Evolutionary conservation across 1,140 invertebrate species (phyloP).

Genomic region (Octopus bimaculoides): DNA sequence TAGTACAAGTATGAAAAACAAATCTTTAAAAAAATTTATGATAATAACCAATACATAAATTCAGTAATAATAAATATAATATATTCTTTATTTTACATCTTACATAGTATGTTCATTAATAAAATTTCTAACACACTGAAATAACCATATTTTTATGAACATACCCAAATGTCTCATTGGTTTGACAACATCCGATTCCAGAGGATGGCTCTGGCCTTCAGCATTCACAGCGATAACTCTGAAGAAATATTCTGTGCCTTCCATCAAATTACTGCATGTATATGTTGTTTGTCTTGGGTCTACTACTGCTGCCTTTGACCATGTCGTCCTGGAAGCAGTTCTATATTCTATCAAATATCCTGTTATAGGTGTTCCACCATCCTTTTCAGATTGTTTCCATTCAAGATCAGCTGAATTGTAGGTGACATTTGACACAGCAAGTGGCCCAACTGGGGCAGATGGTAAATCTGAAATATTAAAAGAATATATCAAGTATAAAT

Average conservation of each 20-base stretch:
- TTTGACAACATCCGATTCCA: slow-evolving; percentile 83
- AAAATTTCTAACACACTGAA: too few relatives aligned
- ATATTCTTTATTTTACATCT: too few relatives aligned
- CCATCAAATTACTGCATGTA: slow-evolving; percentile 33
- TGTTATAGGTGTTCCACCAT: slow-evolving; percentile 47
- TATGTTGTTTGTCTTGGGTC: slow-evolving; percentile 58
- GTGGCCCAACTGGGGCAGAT: slow-evolving; percentile 80
- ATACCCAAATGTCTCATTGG: slow-evolving; percentile 66
- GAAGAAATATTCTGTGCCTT: slow-evolving; percentile 40
- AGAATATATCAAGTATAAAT: too few relatives aligned
- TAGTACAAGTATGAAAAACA: too few relatives aligned
- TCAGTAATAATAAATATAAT: too few relatives aligned
- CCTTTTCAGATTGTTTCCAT: slow-evolving; percentile 46
- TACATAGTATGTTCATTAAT: too few relatives aligned
- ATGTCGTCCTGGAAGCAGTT: slow-evolving; percentile 68
- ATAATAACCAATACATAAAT: too few relatives aligned
- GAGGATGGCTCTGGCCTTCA: slow-evolving; percentile 84
- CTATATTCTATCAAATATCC: slow-evolving; percentile 53
- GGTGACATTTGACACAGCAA: slow-evolving; percentile 59
- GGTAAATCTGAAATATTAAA: slow-evolving; percentile 59
- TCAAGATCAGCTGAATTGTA: slow-evolving; percentile 35
- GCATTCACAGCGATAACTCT: slow-evolving; percentile 76
- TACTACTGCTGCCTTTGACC: slow-evolving; percentile 76
- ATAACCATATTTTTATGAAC: slow-evolving; percentile 13
- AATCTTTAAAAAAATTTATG: too few relatives aligned